phyloP scores from a whole-genome alignment of 2,797 vertebrate genomes.

The Craterocephalus amniculus region DNA sequence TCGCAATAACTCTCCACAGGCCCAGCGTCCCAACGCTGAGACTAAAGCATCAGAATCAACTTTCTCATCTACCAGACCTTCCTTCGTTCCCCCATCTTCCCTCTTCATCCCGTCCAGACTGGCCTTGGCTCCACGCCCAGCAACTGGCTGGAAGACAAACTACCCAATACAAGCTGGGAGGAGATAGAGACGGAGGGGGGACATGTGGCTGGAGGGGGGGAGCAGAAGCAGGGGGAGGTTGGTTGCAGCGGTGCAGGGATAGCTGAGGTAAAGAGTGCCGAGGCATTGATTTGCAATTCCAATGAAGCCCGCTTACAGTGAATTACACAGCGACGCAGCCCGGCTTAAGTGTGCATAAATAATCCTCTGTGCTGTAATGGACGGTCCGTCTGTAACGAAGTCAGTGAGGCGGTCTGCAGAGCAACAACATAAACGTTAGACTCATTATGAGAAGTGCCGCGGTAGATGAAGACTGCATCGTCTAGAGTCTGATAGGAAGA shows the following conservation, averaged over 20 bases:
- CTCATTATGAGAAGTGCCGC: slow-evolving; percentile 63
- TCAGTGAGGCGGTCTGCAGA: slow-evolving; percentile 59
- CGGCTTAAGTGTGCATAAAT: slow-evolving; percentile 83
- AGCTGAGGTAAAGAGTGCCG: slow-evolving; percentile 58
- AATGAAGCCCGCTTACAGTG: slow-evolving; percentile 82
- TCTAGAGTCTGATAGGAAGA: slow-evolving; percentile 2
- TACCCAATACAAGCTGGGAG: slow-evolving; percentile 56
- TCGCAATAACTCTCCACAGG: slow-evolving; percentile 15
- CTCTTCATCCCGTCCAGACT: slow-evolving; percentile 43
- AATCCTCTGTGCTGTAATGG: slow-evolving; percentile 73
- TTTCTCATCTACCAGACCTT: slow-evolving; percentile 2
- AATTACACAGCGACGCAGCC: slow-evolving; percentile 78
- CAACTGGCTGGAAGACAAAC: slow-evolving; percentile 72
- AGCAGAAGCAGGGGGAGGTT: slow-evolving; percentile 10
- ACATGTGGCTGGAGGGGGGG: slow-evolving; percentile 10
- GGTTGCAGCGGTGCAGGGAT: slow-evolving; percentile 48
- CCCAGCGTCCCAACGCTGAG: too few relatives aligned
- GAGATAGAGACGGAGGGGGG: slow-evolving; percentile 65
- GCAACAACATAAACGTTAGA: slow-evolving; percentile 71
- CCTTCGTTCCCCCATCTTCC: slow-evolving; percentile 8
- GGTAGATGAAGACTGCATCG: slow-evolving; percentile 47
- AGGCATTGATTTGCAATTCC: slow-evolving; percentile 83
- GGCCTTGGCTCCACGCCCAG: slow-evolving; percentile 64
- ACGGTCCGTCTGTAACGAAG: slow-evolving; percentile 71
- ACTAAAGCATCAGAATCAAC: slow-evolving; percentile 23